Evolutionary conservation across 2,888 invertebrate species (phyloP), one percentile per base, ranked within the genome.

Genomic region (Dilophus febrilis): DNA sequence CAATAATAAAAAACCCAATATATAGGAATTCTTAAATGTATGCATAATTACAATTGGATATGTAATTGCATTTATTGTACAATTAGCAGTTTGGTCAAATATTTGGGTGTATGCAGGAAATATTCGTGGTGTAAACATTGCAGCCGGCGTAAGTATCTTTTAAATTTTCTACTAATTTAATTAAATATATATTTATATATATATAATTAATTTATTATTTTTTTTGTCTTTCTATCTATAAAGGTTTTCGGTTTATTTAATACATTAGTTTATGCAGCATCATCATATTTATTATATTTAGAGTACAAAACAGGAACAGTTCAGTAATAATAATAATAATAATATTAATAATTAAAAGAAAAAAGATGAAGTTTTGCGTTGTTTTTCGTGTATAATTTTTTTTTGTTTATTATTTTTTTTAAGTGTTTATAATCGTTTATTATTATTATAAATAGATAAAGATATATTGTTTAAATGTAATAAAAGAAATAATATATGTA

Each of bases 211-310:
- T 26, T 30, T 33, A 27, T 26, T n/a, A 26, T 16, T 22, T 27
- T 34, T 39, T 40, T 38, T 42, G 14, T 35, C 35, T 40, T 27
- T 42, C 45, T 47, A 49, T 47, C 48, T 46, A 63, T 65, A 12
- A 64, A 84, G 83, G 71, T 77, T 38, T 85, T 88, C 55, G 87
- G 84, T 42, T 58, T 88, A 31, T 74, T 88, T 62, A 87, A 87
- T 61, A 77, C 80, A 35, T 51, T 77, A 40, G 84, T 77, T 18
- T 90, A 88, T 53, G 83, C 70, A 28, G 76, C 72, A 44, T 84
- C 81, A 48, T 64, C 82, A 19, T 84, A 77, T 61, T 71, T 85
- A 53, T 65, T 87, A 48, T 80, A 71, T 63, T 57, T 75, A 51
- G 82, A 85, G 53, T 77, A 77, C 65, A 79, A 74, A 56, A 70